Conservation (phyloP, 2,888 invertebrate genomes). For the Hypolimnas misippus region DNA sequence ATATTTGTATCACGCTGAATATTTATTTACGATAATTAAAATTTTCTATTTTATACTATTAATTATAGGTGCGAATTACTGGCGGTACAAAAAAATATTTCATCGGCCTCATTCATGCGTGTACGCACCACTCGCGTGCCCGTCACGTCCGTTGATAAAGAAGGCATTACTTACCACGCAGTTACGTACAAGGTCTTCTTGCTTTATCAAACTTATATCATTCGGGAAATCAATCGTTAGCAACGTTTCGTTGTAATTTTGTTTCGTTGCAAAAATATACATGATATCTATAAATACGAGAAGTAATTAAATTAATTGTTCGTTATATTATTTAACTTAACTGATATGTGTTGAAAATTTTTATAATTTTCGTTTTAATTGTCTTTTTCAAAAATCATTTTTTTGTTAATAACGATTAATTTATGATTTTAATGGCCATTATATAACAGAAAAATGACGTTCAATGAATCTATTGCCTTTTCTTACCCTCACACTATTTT, state of each 20-base stretch:
- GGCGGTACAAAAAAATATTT: slow-evolving; percentile 30
- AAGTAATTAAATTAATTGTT: not conserved
- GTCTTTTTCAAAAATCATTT: no score
- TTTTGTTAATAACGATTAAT: no score
- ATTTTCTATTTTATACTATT: not conserved
- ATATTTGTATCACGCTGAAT: no score
- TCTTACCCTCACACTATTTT: slow-evolving; percentile 29
- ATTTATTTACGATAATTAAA: slow-evolving; percentile 10
- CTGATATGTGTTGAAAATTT: no score
- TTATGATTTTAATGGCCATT: no score
- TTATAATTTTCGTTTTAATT: no score
- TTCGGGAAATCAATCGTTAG: slow-evolving; percentile 45
- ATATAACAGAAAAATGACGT: no score
- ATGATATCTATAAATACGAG: slow-evolving; percentile 13
- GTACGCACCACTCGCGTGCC: slow-evolving; percentile 49
- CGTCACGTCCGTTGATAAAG: slow-evolving; percentile 48
- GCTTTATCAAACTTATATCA: slow-evolving; percentile 46
- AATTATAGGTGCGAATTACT: slow-evolving; percentile 8
- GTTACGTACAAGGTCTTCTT: slow-evolving; percentile 49
- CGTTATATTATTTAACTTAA: not conserved
- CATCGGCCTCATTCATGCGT: slow-evolving; percentile 40
- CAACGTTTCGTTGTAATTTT: slow-evolving; percentile 34
- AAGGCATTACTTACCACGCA: slow-evolving; percentile 41
- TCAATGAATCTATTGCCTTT: not conserved
- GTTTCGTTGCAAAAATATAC: slow-evolving; percentile 22